Conservation (phyloP, 2,888 invertebrate genomes). For the Temnothorax ravouxi region DNA sequence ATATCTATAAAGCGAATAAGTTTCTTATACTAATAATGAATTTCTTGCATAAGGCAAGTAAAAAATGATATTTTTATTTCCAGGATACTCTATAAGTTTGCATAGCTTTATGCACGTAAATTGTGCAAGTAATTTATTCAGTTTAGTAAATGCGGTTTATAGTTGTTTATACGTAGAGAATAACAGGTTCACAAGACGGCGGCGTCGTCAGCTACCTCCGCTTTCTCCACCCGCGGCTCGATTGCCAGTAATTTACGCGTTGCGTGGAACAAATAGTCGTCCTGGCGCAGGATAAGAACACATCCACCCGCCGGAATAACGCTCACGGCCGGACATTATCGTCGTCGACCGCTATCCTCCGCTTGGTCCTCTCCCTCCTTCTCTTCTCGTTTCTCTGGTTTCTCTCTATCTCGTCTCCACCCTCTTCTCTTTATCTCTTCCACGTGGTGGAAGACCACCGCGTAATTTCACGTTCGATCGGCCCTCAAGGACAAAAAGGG, state of each 20-base stretch:
- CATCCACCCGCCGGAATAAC: constrained; percentile 70
- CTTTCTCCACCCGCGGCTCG: constrained; percentile 49
- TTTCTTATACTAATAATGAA: neutral
- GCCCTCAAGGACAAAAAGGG: constrained; percentile 68
- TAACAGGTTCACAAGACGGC: constrained; percentile 12
- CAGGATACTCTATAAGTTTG: neutral
- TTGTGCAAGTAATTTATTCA: constrained; percentile 22
- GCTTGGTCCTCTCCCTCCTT: constrained; percentile 2
- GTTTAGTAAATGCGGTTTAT: constrained; percentile 26
- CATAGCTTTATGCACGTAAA: neutral
- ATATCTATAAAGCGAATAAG: neutral
- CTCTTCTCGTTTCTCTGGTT: constrained; percentile 20
- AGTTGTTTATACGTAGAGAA: constrained; percentile 38
- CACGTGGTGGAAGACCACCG: constrained; percentile 43
- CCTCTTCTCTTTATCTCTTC: constrained; percentile 29
- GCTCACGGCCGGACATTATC: constrained; percentile 75
- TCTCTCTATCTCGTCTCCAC: constrained; percentile 34
- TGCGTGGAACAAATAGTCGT: constrained; percentile 77
- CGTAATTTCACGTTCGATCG: constrained; percentile 75
- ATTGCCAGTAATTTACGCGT: constrained; percentile 79
- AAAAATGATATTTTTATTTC: constrained; percentile 16
- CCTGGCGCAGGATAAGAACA: constrained; percentile 70
- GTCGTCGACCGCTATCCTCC: constrained; percentile 67
- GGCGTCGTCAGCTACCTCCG: constrained; percentile 45
- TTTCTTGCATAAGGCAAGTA: neutral